phyloP scores from a whole-genome alignment of 1,140 invertebrate genomes.

The Antheraea mylitta region DNA sequence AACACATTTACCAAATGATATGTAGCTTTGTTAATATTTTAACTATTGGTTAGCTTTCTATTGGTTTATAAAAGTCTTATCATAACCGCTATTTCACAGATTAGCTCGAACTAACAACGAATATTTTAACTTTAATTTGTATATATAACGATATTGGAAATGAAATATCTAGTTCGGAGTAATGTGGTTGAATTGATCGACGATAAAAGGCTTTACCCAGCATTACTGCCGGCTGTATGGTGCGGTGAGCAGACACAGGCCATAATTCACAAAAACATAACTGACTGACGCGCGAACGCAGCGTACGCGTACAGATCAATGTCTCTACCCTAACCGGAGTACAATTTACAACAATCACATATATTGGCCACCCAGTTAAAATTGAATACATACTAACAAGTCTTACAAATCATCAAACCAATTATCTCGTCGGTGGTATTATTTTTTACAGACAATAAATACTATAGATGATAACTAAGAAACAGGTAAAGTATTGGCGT shows the following conservation, averaged over 20 bases:
- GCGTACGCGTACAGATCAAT: constrained; percentile 23
- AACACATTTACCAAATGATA: too few relatives aligned
- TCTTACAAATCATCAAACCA: too few relatives aligned
- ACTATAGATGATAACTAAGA: constrained; percentile 20
- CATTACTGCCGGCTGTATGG: constrained; percentile 17
- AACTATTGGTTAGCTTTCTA: too few relatives aligned
- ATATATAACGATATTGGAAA: not conserved
- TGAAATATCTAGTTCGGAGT: constrained; percentile 60
- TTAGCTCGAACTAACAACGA: too few relatives aligned
- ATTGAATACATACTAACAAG: too few relatives aligned
- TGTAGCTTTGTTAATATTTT: too few relatives aligned
- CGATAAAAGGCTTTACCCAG: constrained; percentile 25
- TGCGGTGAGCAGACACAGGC: constrained; percentile 47
- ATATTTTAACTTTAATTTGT: too few relatives aligned
- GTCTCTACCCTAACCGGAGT: constrained; percentile 13
- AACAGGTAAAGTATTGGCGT: constrained; percentile 49
- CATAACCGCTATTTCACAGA: too few relatives aligned
- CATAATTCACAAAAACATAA: constrained; percentile 66
- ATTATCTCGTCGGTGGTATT: too few relatives aligned
- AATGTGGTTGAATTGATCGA: constrained; percentile 53
- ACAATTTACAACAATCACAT: constrained; percentile 14
- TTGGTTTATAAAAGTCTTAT: too few relatives aligned
- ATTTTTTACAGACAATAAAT: too few relatives aligned
- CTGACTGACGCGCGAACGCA: constrained; percentile 41
- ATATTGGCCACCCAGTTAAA: not conserved